phyloP scores from a whole-genome alignment of 2,888 invertebrate genomes.

The Iphiclides podalirius region DNA sequence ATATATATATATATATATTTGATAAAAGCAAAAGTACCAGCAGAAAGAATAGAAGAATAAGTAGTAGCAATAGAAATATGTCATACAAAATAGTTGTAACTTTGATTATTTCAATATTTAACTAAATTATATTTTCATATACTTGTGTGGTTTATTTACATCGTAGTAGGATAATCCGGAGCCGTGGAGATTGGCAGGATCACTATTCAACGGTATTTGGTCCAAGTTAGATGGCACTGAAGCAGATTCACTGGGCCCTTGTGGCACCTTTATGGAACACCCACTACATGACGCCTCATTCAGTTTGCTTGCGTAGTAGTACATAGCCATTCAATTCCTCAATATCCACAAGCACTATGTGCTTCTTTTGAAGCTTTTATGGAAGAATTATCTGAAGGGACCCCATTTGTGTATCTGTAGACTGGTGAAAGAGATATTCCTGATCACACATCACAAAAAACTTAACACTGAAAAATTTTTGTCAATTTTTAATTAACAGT shows the following conservation, averaged over 20 bases:
- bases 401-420: slow-evolving; percentile 50
- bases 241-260: slow-evolving; percentile 55
- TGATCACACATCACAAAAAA: too few relatives aligned
- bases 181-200: slow-evolving; percentile 57
- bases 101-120: too few relatives aligned
- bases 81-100: too few relatives aligned
- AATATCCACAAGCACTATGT: slow-evolving; percentile 40
- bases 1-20: neutral
- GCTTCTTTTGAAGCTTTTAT: slow-evolving; percentile 41
- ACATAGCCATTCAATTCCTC: slow-evolving; percentile 82
- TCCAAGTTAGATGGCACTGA: slow-evolving; percentile 52
- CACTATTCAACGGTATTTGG: slow-evolving; percentile 58
- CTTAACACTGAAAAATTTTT: too few relatives aligned
- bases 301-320: slow-evolving; percentile 85
- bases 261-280: slow-evolving; percentile 69
- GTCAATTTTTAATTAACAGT: too few relatives aligned
- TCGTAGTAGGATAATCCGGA: slow-evolving; percentile 70
- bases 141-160: too few relatives aligned
- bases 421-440: slow-evolving; percentile 15
- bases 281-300: slow-evolving; percentile 83
- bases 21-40: too few relatives aligned
- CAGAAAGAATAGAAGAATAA: too few relatives aligned
- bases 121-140: too few relatives aligned
- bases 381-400: slow-evolving; percentile 39
- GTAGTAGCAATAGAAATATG: too few relatives aligned